A percentile compares a stretch with the other conserved stretches of the same genome.
Conservation (phyloP, 2,888 invertebrate genomes). For the Chloromyia formosa region DNA sequence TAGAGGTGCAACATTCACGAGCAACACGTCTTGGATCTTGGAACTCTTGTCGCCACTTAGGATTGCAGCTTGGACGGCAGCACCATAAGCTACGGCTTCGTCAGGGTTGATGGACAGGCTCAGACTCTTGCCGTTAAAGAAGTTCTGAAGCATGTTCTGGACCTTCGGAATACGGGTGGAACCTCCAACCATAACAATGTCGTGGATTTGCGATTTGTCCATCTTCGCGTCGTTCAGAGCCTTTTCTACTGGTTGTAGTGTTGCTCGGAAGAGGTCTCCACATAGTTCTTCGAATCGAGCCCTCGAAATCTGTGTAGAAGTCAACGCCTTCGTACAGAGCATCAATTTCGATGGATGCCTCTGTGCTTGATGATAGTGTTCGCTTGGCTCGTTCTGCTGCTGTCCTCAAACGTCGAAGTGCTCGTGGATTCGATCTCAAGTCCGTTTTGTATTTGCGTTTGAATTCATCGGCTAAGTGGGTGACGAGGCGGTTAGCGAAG, state of each 20-base stretch:
- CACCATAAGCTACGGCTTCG: slow-evolving; percentile 78
- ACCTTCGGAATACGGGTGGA: slow-evolving; percentile 79
- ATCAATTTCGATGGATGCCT: slow-evolving; percentile 76
- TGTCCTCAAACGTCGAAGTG: slow-evolving; percentile 72
- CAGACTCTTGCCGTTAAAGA: slow-evolving; percentile 74
- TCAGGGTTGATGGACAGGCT: slow-evolving; percentile 78
- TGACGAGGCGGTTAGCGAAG: slow-evolving; percentile 68
- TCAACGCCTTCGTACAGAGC: slow-evolving; percentile 75
- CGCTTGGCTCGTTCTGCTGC: slow-evolving; percentile 79
- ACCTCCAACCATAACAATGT: slow-evolving; percentile 80
- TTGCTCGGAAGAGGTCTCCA: slow-evolving; percentile 73
- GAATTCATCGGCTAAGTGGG: slow-evolving; percentile 69
- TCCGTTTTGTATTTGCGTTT: slow-evolving; percentile 74
- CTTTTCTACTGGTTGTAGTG: slow-evolving; percentile 77
- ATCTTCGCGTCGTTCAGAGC: slow-evolving; percentile 77
- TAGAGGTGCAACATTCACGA: slow-evolving; percentile 71
- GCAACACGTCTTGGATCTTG: slow-evolving; percentile 74
- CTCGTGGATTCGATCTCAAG: slow-evolving; percentile 70
- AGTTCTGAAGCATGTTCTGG: slow-evolving; percentile 74
- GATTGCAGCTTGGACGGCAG: slow-evolving; percentile 75
- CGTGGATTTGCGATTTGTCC: slow-evolving; percentile 76
- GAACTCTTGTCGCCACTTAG: slow-evolving; percentile 72
- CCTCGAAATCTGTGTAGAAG: slow-evolving; percentile 74
- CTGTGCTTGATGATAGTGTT: slow-evolving; percentile 77
- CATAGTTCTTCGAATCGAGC: slow-evolving; percentile 78